Base-by-base conservation (phyloP, 1,140 invertebrate genomes). In the Matsumurasca onukii region DNA sequence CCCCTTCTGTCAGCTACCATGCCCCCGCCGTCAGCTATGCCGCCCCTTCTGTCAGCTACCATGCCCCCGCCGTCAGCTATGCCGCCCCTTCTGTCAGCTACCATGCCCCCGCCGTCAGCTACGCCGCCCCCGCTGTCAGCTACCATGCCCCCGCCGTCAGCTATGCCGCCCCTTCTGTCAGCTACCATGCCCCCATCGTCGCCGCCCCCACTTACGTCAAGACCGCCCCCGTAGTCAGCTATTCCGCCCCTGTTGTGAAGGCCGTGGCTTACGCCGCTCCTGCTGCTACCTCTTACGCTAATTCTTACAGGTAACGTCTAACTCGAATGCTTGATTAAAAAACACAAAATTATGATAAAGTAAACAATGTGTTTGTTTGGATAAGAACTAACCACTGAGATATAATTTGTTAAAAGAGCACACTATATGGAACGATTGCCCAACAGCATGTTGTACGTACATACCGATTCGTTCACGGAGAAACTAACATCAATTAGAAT, bases 201-300 rank as follows among this genome's bases (percentile, higher is more conserved):
- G 12, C 25, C 2, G 70, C 68, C 45, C 74, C 76, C 49, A 59
- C 55, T 17, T 30, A 24, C 51, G 68, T 62, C 31, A 45, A n/a
- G 30, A 27, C 49, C 69, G 64, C 64, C 24, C 64, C 45, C 27
- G 67, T 59, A 1, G 67, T 57, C 31, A n/a, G 15, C 25, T 76
- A 77, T 22, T 67, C 77, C 20, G 71, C 76, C 29, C 76, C 77
- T 29, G 67, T 75, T 15, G 77, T 76, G 0, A 74, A 75, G 20
- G 48, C 59, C 9, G 49, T 71, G 25, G 39, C 69, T 12, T 68
- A 70, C 68, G 39, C 51, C 22, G 70, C 68, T 34, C 74, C 76
- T 49, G 66, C 55, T 17, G 67, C 67, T 61, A 66, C 70, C 48
- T 69, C 70, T 1, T 69, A 69, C 62, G 65, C 68, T 31, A 69